These are phyloP conservation scores for Acipenser transmontanus DNA, from an alignment of 2,797 vertebrate species.

Conservation along the genomic window DNA sequence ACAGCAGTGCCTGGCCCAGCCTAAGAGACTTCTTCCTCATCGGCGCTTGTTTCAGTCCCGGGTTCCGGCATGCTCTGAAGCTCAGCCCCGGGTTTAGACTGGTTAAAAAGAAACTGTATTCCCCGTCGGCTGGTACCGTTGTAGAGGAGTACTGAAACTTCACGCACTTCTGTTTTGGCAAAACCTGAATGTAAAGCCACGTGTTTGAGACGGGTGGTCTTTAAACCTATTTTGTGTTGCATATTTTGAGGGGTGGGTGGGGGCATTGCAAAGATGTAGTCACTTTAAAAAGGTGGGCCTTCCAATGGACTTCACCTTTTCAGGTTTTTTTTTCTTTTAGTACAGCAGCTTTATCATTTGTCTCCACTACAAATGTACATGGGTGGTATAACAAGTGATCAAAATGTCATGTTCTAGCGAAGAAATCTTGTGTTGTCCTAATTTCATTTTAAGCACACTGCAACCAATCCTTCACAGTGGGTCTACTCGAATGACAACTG, in stretches of 20 bases:
- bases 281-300: background rate
- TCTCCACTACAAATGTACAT: too few species aligned
- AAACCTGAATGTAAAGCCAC: background rate
- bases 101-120: slow-evolving; percentile 80
- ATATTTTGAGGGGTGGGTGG: background rate
- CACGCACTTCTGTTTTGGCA: background rate
- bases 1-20: slow-evolving; percentile 69
- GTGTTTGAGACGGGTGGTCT: background rate
- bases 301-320: background rate
- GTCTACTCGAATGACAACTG: too few species aligned
- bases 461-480: too few species aligned
- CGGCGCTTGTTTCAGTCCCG: slow-evolving; percentile 64
- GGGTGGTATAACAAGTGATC: too few species aligned
- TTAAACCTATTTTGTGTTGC: slow-evolving; percentile 24
- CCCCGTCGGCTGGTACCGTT: slow-evolving; percentile 69
- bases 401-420: too few species aligned
- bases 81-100: slow-evolving; percentile 78
- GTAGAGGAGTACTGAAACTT: slow-evolving; percentile 67
- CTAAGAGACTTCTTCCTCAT: slow-evolving; percentile 71
- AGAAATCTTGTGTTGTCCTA: too few species aligned
- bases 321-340: slow-evolving; percentile 22
- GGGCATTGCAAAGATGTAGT: background rate
- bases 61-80: slow-evolving; percentile 63
- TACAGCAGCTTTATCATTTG: too few species aligned
- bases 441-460: too few species aligned